Evolutionary conservation across 1,140 invertebrate species (phyloP), one percentile per base, ranked within the genome.

Genomic region (Lethocerus indicus): DNA sequence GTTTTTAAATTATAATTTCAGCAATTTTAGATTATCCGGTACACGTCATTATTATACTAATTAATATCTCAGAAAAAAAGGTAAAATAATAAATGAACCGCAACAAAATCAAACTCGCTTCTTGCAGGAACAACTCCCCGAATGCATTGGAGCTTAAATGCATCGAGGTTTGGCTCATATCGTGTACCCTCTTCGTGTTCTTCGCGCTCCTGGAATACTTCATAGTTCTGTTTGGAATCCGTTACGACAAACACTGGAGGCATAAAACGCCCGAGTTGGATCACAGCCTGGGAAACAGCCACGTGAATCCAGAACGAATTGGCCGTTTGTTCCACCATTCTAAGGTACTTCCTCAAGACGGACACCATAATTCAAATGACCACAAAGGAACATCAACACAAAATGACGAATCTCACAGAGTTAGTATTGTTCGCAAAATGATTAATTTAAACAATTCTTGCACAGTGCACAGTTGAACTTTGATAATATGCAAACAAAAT

Each of bases 121-220:
- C n/a, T 63, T 62, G 3, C 63, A 73, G 72, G 59, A 72, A 74
- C 58, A 75, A 74, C 60, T 75, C 74, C 6, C 73, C 73, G 3
- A 72, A 71, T 54, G 73, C 73, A 0, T 61, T 75, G n/a, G 75
- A 76, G 57, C 61, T 78, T 26, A 79, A 81, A 59, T 77, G 76
- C 53, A 74, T 81, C 20, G 79, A 83, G 60, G 72, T 81, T 20
- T 83, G 79, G 79, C 70, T 80, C 60, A 73, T 78, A 53, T 74
- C 70, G 6, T 82, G 81, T 62, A 77, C 79, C 4, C 63, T 78
- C 28, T 82, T 83, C 62, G 78, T 82, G 16, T 82, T 82, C 60
- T 64, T 76, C 7, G 74, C 78, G 0, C 62, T 83, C n/a, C 62
- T 81, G 44, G 79, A 83, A 61, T 83, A 79, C 63, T 79, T 79